Evolutionary conservation across 2,888 invertebrate species (phyloP), one percentile per base, ranked within the genome.

Genomic region (Epistrophella euchroma): DNA sequence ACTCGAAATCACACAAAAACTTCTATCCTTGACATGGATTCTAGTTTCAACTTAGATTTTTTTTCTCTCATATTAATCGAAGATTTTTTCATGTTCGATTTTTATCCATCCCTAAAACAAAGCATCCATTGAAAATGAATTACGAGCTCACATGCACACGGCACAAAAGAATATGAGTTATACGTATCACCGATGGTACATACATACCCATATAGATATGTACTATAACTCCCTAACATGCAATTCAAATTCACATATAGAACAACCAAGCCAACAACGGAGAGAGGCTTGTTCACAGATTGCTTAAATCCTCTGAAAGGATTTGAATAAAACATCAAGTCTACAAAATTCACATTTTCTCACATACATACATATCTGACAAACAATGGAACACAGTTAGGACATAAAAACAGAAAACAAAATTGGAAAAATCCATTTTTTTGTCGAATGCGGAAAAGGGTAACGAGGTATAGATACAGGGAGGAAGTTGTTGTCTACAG

Each of bases 251-350:
- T 64, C 50, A 15, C 15, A 19, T 50, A 37, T n/a, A 64, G 19
- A 62, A n/a, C 66, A 35, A 47, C 19, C 55, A 43, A 55, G n/a
- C 50, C 43, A 52, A 0, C 4, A 56, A 10, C 17, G 28, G 11
- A 19, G 19, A 43, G 62, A 68, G 56, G 62, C 76, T 56, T 22
- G 47, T 78, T 78, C 73, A 22, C 47, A 56, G 37, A 45, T 62
- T 70, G 52, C 52, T 50, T 35, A 55, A 55, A 55, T 80, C 80
- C 68, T 19, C 37, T 55, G 70, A 52, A 66, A 50, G 52, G 43
- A 82, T 82, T 83, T 78, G 62, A 83, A 78, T 78, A 83, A 78
- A 83, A 78, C 83, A 77, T 28, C 77, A 70, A 68, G 66, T 78
- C 77, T 73, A 70, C 60, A 35, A 68, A 32, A 68, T 68, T 37